Base-by-base conservation (phyloP, 2,113 vertebrate species). In the human (Homo sapiens) region DNA sequence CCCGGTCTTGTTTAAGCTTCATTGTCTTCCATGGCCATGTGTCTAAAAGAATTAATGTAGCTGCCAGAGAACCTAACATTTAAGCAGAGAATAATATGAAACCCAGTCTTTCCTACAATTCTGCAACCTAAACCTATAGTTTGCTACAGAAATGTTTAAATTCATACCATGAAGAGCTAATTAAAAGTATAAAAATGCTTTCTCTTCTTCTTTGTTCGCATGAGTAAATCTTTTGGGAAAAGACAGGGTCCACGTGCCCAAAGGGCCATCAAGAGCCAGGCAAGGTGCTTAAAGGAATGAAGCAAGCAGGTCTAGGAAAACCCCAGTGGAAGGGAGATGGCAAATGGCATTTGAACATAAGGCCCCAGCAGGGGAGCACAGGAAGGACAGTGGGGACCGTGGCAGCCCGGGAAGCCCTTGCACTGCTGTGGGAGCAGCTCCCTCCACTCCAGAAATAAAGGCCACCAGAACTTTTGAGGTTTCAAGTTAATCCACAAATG, bases 181-280 rank as follows among this genome's bases (percentile, higher is more conserved):
- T 89, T 94, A 89, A 92, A 96, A 85, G 48, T 88, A 85, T 87
- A 78, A 94, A 32, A 68, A 66, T 78, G 52, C 72, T 88, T 92
- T 95, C 90, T 92, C 57, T 87, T 93, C 57, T 96, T 79, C 57
- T 96, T 79, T 92, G 55, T 92, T 96, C 5, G 17, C 11, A 22
- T 40, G 27, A 85, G n/a, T 89, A 84, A 92, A 73, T 88, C 84
- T 92, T 90, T 90, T 9, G 52, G 52, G 66, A 38, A 94, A 96
- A 95, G 45, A 70, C 9, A 20, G 18, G 17, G 30, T 86, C 87
- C 45, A 43, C 38, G 66, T 48, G n/a, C 35, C 57, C 50, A 89
- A 52, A 89, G 82, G 16, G 35, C 50, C 50, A 38, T 79, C 14
- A 23, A 40, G 83, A 96, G 32, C 38, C 78, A 88, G 50, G 38